Evolutionary conservation across 2,888 invertebrate species (phyloP), one percentile per base, ranked within the genome.

Genomic region (Tetropium fuscum): DNA sequence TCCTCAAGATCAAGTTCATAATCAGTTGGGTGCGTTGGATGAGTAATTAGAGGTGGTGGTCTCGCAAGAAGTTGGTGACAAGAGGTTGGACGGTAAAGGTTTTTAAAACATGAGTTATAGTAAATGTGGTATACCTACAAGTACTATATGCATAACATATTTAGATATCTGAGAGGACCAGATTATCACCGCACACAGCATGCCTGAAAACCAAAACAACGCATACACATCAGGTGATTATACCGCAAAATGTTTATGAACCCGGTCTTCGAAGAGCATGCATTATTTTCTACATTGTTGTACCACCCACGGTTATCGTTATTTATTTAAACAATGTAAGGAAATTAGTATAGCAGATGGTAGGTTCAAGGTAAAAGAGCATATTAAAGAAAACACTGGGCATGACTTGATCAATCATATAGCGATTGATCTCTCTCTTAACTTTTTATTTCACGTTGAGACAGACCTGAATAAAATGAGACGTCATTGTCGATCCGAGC

Each of bases 371-470:
- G 53, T 51, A 25, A 51, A 40, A 11, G 13, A 25, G 51, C 11
- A 18, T n/a, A 51, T 48, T 44, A 55, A 54, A 59, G 25, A 45
- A 40, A 43, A 60, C 55, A 41, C 32, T 51, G 27, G 32, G 32
- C 60, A 55, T 45, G 54, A 49, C 55, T 60, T 49, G 34, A 55
- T 51, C 40, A 27, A 55, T 56, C 48, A 48, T n/a, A n/a, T 38
- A 36, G 43, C 43, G 54, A 49, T 44, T 60, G 51, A 56, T 56
- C 60, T 55, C 60, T 60, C 55, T 44, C 48, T 51, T 38, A 20
- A 32, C 5, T 40, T 27, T 57, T 57, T 57, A 43, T 18, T 38
- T 51, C 18, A 15, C 40, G 40, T 38, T 38, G 25, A 40, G 40
- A 40, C 51, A 40, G 22, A 18, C 18, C 25, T 16, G 40, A 51